These are phyloP conservation scores for human DNA, from an alignment of 2,113 vertebrate genomes.

Conservation along the genomic window DNA sequence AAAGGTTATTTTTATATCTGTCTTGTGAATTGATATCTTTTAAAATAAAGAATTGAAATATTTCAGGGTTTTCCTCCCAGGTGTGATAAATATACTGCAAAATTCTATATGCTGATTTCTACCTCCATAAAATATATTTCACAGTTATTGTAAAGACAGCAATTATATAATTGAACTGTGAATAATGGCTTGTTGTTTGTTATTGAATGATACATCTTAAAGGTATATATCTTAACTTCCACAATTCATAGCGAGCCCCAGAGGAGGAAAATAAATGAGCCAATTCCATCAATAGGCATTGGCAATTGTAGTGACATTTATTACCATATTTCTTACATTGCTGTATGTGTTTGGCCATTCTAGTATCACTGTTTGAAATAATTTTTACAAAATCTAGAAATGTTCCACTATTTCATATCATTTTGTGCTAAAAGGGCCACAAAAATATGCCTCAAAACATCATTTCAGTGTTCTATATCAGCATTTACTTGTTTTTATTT, in stretches of 20 bases:
- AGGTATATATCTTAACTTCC: neutral
- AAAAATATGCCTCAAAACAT: neutral
- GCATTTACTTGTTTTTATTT: neutral
- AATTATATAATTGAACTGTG: slow-evolving; percentile 25
- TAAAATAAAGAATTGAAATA: neutral
- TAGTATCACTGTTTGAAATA: neutral
- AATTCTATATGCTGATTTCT: slow-evolving; percentile 2
- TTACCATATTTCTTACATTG: neutral
- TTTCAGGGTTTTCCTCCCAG: neutral
- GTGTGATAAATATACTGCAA: neutral
- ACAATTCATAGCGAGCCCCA: neutral
- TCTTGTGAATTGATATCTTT: neutral
- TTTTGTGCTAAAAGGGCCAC: neutral
- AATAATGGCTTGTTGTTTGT: neutral
- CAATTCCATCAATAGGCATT: neutral
- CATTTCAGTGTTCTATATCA: neutral
- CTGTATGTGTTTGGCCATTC: neutral
- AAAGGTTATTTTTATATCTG: slow-evolving; percentile 28
- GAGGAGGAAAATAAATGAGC: neutral
- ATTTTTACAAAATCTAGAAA: neutral
- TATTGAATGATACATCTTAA: neutral
- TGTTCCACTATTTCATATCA: neutral
- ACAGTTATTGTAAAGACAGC: neutral
- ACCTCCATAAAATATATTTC: neutral
- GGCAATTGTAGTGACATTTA: neutral